A percentile compares a stretch with the other conserved stretches of the same genome.
phyloP scores from a whole-genome alignment of 2,888 invertebrate genomes.

The Andrena bucephala region DNA sequence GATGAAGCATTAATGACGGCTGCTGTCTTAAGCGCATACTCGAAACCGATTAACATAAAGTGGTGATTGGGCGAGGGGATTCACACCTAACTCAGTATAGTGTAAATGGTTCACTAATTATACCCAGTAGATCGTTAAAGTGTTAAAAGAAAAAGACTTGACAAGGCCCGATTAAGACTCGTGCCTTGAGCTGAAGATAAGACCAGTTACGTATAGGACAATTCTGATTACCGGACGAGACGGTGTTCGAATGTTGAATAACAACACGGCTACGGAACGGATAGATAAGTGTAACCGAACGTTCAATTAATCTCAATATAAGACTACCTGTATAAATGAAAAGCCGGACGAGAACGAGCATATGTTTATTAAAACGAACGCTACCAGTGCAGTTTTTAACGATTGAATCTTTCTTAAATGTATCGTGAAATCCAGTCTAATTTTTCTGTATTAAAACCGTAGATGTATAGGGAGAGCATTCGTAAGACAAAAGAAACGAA shows the following conservation, averaged over 20 bases:
- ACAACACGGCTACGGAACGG: neutral
- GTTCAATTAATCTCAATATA: slow-evolving; percentile 44
- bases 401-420: slow-evolving; percentile 23
- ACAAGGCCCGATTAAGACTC: slow-evolving; percentile 69
- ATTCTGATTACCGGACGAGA: slow-evolving; percentile 13
- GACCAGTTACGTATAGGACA: slow-evolving; percentile 68
- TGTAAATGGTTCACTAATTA: slow-evolving; percentile 79
- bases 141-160: slow-evolving; percentile 62
- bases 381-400: slow-evolving; percentile 22
- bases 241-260: slow-evolving; percentile 30
- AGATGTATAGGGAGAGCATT: slow-evolving; percentile 4
- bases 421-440: slow-evolving; percentile 12
- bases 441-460: slow-evolving; percentile 19
- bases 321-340: slow-evolving; percentile 37
- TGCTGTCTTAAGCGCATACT: slow-evolving; percentile 74
- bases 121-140: slow-evolving; percentile 73
- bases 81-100: slow-evolving; percentile 76
- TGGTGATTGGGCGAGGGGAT: slow-evolving; percentile 77
- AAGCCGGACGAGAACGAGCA: neutral
- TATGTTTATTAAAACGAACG: neutral
- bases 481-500: neutral
- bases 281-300: slow-evolving; percentile 15
- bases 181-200: slow-evolving; percentile 70
- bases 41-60: slow-evolving; percentile 66
- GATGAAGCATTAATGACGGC: slow-evolving; percentile 43